Evolutionary conservation across 2,797 vertebrate genomes (phyloP), one percentile per base, ranked within the genome.

Genomic region (Tokudaia tokunoshimensis): DNA sequence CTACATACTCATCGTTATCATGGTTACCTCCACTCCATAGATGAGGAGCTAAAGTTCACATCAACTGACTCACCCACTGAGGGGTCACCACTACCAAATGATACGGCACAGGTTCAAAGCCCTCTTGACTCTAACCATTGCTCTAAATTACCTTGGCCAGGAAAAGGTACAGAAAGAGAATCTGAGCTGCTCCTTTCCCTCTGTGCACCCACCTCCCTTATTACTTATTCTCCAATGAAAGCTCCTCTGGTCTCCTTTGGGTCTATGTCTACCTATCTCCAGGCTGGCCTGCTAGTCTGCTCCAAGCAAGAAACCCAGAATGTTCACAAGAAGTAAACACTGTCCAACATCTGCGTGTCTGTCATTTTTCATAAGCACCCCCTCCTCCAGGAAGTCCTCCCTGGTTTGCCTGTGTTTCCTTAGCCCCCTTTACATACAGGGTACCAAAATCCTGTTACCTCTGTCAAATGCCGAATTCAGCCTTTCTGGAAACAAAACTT

Each of bases 311-410:
- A 91, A 41, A 6, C 19, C 55, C 78, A 59, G 29, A 55, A 47
- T 67, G 17, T 24, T 88, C 29, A 7, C 65, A 55, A 41, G 76
- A 92, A 92, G 13, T 15, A 94, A 57, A 9, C 31, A 76, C 5
- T 59, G 47, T 92, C n/a, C 29, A 59, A 34, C 41, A 31, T 41
- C 47, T 31, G 37, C 65, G 41, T 34, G 63, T n/a, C 74, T 94
- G n/a, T 78, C 61, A 61, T 87, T 85, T 85, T 89, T 92, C 75
- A 52, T 70, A 8, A 19, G 10, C 6, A 79, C 44, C 47, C n/a
- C 72, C 81, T 78, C 80, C 81, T 94, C 92, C 29, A 37, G 41
- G 70, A 93, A 93, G 76, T 37, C 72, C 4, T 6, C 61, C n/a
- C 15, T 34, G 31, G 31, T 15, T 87, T 47, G 1, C 17, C n/a